These are phyloP conservation scores for Calyptomena viridis DNA, from an alignment of 2,113 vertebrate genomes.

Conservation along the genomic window DNA sequence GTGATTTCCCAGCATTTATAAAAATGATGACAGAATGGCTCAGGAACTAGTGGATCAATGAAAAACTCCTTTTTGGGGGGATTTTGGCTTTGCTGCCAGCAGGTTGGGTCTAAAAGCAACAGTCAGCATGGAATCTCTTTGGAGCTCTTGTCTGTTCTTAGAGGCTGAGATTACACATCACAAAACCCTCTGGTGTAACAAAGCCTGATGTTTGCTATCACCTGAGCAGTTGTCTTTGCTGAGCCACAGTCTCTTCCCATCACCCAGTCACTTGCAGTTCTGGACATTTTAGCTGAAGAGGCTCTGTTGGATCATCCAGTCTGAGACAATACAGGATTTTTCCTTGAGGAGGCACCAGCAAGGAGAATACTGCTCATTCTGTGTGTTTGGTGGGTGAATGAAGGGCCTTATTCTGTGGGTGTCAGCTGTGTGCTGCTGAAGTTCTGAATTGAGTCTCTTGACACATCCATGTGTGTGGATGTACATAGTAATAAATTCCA, in stretches of 20 bases:
- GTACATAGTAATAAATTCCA: not conserved
- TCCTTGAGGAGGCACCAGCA: not conserved
- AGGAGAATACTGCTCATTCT: not conserved
- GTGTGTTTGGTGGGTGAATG: not conserved
- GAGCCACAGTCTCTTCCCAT: not conserved
- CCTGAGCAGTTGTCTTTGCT: not conserved
- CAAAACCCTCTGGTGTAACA: not conserved
- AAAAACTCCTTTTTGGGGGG: not conserved
- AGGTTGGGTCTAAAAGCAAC: not conserved
- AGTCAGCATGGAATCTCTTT: not conserved
- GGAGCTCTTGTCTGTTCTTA: not conserved
- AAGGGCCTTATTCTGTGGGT: not conserved
- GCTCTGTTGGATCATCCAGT: not conserved
- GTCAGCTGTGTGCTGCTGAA: not conserved
- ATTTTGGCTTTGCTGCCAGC: not conserved
- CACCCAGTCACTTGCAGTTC: not conserved
- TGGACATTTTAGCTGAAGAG: not conserved
- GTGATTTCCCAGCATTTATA: not conserved
- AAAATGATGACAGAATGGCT: not conserved
- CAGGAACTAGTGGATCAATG: not conserved
- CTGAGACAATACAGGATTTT: not conserved
- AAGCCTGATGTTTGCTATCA: not conserved
- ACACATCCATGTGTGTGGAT: rapidly evolving
- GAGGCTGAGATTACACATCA: not conserved
- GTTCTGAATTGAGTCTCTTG: not conserved